Evolutionary conservation across 2,888 invertebrate species (phyloP).

Genomic region (Gastrophysa polygoni): DNA sequence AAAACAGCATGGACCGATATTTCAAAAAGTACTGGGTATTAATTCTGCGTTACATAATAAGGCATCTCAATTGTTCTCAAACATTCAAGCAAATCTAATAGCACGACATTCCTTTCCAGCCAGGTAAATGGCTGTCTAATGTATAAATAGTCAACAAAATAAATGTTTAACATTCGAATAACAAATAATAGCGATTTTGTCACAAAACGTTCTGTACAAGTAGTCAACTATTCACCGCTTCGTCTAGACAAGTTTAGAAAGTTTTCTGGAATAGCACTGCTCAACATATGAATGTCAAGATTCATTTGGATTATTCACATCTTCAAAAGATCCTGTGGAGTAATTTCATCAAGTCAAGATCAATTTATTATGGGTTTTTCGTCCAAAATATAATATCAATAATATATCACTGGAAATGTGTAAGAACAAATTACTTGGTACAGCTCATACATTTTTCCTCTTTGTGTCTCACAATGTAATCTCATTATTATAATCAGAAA

Average conservation of each 20-base stretch:
- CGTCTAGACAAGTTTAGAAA: slow-evolving; percentile 31
- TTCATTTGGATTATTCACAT: too few relatives aligned
- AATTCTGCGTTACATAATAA: slow-evolving; percentile 41
- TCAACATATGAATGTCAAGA: too few relatives aligned
- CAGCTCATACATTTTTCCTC: too few relatives aligned
- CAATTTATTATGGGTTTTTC: too few relatives aligned
- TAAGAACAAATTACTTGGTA: too few relatives aligned
- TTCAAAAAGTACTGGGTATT: slow-evolving; percentile 14
- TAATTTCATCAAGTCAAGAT: too few relatives aligned
- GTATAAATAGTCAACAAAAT: slow-evolving; percentile 56
- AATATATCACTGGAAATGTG: too few relatives aligned
- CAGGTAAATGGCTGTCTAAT: slow-evolving; percentile 47
- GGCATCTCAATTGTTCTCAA: slow-evolving; percentile 49
- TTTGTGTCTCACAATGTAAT: too few relatives aligned
- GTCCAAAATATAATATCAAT: too few relatives aligned
- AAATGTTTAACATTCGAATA: slow-evolving; percentile 56
- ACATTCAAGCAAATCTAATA: slow-evolving; percentile 51
- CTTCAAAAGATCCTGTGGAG: too few relatives aligned
- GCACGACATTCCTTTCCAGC: slow-evolving; percentile 53
- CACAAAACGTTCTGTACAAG: slow-evolving; percentile 55
- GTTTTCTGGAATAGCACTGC: slow-evolving; percentile 3
- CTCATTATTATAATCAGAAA: too few relatives aligned
- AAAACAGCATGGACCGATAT: slow-evolving; percentile 47
- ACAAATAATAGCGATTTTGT: slow-evolving; percentile 53
- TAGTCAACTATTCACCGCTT: slow-evolving; percentile 39